Percentiles rank a stretch among this genome's conserved stretches.
Evolutionary conservation across 2,888 invertebrate species (phyloP).

Genomic region (Sminthurides aquaticus): DNA sequence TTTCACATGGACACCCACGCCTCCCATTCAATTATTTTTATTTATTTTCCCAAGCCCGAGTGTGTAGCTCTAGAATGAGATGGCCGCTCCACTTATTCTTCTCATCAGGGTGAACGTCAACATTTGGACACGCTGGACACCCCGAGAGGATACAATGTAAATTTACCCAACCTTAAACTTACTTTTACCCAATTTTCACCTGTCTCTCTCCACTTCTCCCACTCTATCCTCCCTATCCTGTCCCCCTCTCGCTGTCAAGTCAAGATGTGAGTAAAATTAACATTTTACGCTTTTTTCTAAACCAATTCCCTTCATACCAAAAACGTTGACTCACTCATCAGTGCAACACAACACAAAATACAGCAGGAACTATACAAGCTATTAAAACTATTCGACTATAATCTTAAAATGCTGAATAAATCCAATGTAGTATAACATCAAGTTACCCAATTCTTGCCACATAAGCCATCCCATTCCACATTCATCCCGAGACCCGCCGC

Average conservation of each 20-base stretch:
- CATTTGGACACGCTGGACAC: slow-evolving; percentile 9
- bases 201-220: no score
- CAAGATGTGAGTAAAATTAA: slow-evolving; percentile 3
- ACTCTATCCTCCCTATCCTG: no score
- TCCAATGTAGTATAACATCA: no score
- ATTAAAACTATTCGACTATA: no score
- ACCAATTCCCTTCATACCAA: background rate
- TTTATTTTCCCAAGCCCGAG: slow-evolving; percentile 11
- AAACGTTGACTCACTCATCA: background rate
- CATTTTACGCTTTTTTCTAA: slow-evolving; percentile 7
- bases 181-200: slow-evolving; percentile 6
- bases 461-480: no score
- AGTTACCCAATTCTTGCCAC: no score
- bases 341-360: no score
- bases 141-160: background rate
- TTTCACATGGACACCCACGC: slow-evolving; percentile 21
- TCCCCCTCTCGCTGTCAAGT: slow-evolving; percentile 3
- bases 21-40: slow-evolving; percentile 11
- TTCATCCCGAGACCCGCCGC: no score
- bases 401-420: no score
- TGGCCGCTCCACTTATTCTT: background rate
- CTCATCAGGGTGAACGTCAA: background rate
- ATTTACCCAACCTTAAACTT: background rate
- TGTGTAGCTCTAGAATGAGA: background rate
- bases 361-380: no score